A percentile compares a stretch with the other conserved stretches of the same genome.
phyloP scores from a whole-genome alignment of 1,140 invertebrate species.

The Mya arenaria region DNA sequence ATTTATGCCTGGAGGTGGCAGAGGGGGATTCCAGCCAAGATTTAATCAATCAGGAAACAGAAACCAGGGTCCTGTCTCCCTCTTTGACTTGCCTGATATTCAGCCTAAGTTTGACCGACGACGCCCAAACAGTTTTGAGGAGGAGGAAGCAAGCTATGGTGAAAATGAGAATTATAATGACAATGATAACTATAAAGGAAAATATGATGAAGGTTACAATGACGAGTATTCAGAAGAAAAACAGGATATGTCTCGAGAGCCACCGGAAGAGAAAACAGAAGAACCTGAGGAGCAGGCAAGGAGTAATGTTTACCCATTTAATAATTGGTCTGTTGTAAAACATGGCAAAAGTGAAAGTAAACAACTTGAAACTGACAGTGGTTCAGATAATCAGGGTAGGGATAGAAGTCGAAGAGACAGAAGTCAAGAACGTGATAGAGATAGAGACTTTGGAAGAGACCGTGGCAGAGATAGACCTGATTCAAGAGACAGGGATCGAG shows the following conservation, averaged over 20 bases:
- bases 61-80: slow-evolving; percentile 50
- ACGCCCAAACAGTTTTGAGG: slow-evolving; percentile 26
- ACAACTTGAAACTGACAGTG: not conserved
- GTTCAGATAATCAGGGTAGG: not conserved
- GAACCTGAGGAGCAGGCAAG: not conserved
- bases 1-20: slow-evolving; percentile 16
- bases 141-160: slow-evolving; percentile 45
- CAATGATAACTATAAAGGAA: too few species aligned
- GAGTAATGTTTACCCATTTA: slow-evolving; percentile 24
- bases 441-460: slow-evolving; percentile 17
- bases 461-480: not conserved
- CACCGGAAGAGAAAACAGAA: not conserved
- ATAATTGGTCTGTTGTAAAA: slow-evolving; percentile 19
- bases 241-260: not conserved
- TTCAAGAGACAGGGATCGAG: too few species aligned
- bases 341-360: not conserved
- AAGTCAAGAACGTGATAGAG: slow-evolving; percentile 28
- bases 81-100: slow-evolving; percentile 52
- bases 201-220: too few species aligned
- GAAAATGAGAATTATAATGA: slow-evolving; percentile 53
- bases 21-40: slow-evolving; percentile 16
- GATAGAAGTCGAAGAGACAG: slow-evolving; percentile 28
- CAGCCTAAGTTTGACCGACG: slow-evolving; percentile 40
- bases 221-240: not conserved
- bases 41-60: too few species aligned